Conservation (phyloP, 2,113 vertebrate species). For the Chloroceryle aenea region DNA sequence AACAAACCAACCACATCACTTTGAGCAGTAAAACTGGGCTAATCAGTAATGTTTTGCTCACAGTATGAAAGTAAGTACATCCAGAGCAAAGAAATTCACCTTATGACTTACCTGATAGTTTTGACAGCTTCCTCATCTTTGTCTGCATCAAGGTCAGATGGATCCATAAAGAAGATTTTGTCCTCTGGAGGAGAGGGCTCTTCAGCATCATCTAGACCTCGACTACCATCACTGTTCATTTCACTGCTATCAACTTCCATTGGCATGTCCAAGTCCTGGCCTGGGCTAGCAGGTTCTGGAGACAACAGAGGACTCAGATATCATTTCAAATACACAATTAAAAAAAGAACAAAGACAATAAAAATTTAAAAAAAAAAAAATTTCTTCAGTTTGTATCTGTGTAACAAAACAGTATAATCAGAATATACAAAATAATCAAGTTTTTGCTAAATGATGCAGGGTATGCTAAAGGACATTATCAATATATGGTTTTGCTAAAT, state of each 20-base stretch:
- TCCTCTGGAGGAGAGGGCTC: constrained; percentile 93
- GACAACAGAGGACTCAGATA: neutral
- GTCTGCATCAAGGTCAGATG: constrained; percentile 88
- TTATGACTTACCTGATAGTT: constrained; percentile 86
- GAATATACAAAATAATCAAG: neutral
- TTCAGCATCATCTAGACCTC: constrained; percentile 89
- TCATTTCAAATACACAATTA: neutral
- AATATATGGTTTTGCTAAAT: neutral
- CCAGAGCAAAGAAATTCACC: neutral
- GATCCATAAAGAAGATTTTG: constrained; percentile 94
- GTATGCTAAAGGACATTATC: neutral
- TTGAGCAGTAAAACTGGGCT: neutral
- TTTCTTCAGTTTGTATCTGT: neutral
- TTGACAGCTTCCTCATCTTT: constrained; percentile 93
- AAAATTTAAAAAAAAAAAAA: neutral
- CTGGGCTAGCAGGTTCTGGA: constrained; percentile 90
- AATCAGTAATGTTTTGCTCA: neutral
- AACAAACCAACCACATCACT: neutral
- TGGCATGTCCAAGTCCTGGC: constrained; percentile 91
- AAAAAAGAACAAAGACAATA: neutral
- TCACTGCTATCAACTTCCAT: constrained; percentile 95
- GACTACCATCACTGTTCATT: constrained; percentile 84
- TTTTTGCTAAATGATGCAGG: neutral
- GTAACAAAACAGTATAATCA: neutral
- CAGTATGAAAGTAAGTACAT: neutral